A percentile compares a stretch with the other conserved stretches of the same genome.
These are phyloP conservation scores for Melanotaenia duboulayi DNA, from an alignment of 2,113 vertebrate species.

Conservation along the genomic window DNA sequence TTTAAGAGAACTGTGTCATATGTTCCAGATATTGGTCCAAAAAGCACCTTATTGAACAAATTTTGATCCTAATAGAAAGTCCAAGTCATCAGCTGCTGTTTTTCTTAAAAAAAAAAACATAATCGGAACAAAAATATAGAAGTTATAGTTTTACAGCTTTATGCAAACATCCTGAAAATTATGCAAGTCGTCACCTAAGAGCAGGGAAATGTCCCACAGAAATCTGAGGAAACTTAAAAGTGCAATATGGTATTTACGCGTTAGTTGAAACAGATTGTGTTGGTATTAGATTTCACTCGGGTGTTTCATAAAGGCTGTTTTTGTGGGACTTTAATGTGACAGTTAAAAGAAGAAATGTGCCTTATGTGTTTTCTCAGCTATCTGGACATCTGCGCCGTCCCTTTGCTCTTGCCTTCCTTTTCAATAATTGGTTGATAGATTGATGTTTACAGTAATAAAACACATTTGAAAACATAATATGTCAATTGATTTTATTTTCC, in stretches of 20 bases:
- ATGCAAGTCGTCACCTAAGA: background rate
- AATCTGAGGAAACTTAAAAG: constrained; percentile 35
- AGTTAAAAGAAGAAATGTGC: constrained; percentile 61
- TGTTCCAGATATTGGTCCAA: constrained; percentile 20
- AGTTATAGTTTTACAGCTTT: background rate
- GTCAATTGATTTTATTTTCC: constrained; percentile 15
- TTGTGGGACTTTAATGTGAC: constrained; percentile 18
- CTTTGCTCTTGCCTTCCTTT: constrained; percentile 59
- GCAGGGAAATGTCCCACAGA: constrained; percentile 11
- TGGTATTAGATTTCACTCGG: constrained; percentile 9
- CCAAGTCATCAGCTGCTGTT: background rate
- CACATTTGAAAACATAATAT: constrained; percentile 60
- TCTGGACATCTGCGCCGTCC: constrained; percentile 21
- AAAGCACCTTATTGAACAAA: constrained; percentile 28
- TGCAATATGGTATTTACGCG: constrained; percentile 55
- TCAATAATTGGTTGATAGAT: constrained; percentile 51
- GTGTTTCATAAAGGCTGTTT: background rate
- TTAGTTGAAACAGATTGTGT: background rate
- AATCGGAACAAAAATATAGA: background rate
- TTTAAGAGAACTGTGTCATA: constrained; percentile 3
- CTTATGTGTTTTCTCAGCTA: constrained; percentile 67
- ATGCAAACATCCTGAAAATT: background rate
- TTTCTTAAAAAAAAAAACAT: background rate
- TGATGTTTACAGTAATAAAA: constrained; percentile 72
- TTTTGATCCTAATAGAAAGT: background rate